Evolutionary conservation across 2,113 vertebrate genomes (phyloP).

Genomic region (Indicator maculatus): DNA sequence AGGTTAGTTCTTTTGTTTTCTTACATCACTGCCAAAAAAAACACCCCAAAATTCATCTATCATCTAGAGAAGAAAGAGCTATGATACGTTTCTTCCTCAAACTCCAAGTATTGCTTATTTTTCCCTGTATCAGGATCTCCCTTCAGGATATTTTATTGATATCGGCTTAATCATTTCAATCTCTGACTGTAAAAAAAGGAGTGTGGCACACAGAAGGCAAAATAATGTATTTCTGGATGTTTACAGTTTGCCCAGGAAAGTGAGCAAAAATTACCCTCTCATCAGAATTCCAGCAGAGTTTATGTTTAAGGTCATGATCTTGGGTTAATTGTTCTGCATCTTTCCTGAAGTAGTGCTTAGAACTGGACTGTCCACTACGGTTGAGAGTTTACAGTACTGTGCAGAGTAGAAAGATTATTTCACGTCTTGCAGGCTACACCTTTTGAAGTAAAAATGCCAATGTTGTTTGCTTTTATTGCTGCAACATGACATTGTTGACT

Average conservation of each 20-base stretch:
- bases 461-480: constrained; percentile 22
- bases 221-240: background rate
- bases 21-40: background rate
- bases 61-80: background rate
- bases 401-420: background rate
- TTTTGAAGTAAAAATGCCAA: constrained; percentile 2
- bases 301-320: background rate
- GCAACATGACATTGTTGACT: constrained; percentile 31
- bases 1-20: background rate
- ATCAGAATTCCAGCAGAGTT: background rate
- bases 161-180: background rate
- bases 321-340: background rate
- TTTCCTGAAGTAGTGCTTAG: background rate
- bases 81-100: background rate
- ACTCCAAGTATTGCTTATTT: background rate
- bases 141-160: background rate
- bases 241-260: background rate
- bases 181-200: background rate
- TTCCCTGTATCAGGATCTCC: background rate
- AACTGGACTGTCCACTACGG: background rate
- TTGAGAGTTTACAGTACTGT: background rate
- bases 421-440: background rate
- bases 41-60: background rate
- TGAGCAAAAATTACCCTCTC: background rate
- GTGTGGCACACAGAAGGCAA: background rate